Evolutionary conservation across 2,797 vertebrate genomes (phyloP), one percentile per base, ranked within the genome.

Genomic region (Valencia hispanica): DNA sequence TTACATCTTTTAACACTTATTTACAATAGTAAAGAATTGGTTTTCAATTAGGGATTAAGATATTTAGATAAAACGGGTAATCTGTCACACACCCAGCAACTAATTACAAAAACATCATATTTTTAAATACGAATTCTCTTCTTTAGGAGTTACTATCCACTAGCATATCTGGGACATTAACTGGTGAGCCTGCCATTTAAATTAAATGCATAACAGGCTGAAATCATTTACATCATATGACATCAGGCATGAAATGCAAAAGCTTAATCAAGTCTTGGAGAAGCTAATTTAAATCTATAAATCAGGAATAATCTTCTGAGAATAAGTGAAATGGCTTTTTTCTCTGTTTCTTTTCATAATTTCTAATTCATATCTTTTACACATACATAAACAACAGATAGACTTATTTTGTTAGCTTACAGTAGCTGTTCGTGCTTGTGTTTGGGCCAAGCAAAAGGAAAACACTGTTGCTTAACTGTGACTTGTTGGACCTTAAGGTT

Each of bases 81-180:
- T 57, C n/a, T 30, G n/a, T 57, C 55, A 0, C 55, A 30, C 55
- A 30, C 11, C 11, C 25, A 43, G 65, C 39, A 66, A 1, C 36
- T 41, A 41, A 34, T 41, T 22, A n/a, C 65, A n/a, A 65, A 5
- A n/a, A n/a, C 18, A 39, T 22, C 5, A n/a, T n/a, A n/a, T 25
- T 68, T 68, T 68, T 27, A 17, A 27, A 45, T 14, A 45, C 1
- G 0, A 41, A 25, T n/a, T 68, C 25, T 43, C 36, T 43, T 15
- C 36, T 68, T 43, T 68, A n/a, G 14, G 14, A 45, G 25, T 36
- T 45, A 68, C 11, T 68, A 43, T 45, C 18, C n/a, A 68, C 45
- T 68, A 18, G 61, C 61, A 65, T 65, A 65, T 65, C 61, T 65
- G 61, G 61, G 61, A 36, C 61, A 65, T 65, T 39, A 25, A 65